Evolutionary conservation across 2,888 invertebrate species (phyloP).

Genomic region (Drosophila cyrtoloma): DNA sequence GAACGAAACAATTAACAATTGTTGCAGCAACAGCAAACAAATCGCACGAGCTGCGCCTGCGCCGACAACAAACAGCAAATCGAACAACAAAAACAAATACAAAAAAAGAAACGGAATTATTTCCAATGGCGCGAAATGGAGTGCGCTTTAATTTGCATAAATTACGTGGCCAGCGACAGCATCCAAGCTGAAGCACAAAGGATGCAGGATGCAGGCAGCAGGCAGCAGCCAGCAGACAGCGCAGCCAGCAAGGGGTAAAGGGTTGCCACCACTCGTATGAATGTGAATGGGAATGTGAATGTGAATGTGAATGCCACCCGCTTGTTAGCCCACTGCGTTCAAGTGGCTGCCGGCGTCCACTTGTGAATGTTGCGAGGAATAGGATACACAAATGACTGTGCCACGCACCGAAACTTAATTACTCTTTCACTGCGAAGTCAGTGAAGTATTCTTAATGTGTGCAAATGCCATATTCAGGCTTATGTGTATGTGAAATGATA

Average conservation of each 20-base stretch:
- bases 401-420: conserved; percentile 17
- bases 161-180: conserved; percentile 54
- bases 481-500: neutral
- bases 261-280: conserved; percentile 35
- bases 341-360: conserved; percentile 68
- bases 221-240: conserved; percentile 1
- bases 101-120: conserved; percentile 50
- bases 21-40: conserved; percentile 55
- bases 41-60: conserved; percentile 65
- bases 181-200: conserved; percentile 34
- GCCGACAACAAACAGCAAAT: conserved; percentile 57
- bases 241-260: neutral
- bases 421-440: conserved; percentile 11
- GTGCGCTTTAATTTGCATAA: conserved; percentile 81
- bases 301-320: conserved; percentile 35
- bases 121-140: conserved; percentile 75
- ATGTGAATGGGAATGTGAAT: neutral
- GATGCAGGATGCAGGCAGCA: conserved; percentile 15
- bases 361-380: conserved; percentile 37
- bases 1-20: conserved; percentile 78
- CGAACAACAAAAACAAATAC: conserved; percentile 54
- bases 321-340: conserved; percentile 41
- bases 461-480: no score
- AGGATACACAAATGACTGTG: neutral
- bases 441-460: neutral